These are phyloP conservation scores for Euplagia quadripunctaria DNA, from an alignment of 2,888 invertebrate species.

Conservation along the genomic window DNA sequence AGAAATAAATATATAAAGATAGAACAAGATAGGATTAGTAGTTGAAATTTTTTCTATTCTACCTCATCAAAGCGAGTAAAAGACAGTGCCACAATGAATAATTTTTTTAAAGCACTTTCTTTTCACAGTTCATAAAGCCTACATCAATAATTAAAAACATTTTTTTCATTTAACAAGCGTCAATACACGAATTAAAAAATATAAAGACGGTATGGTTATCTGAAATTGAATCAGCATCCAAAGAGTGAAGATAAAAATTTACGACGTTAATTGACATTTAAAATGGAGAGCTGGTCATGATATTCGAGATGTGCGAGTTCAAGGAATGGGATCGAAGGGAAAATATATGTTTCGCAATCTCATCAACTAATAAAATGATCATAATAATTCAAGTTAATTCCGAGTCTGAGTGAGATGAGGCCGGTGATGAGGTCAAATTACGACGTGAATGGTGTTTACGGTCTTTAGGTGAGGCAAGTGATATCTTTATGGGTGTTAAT, in stretches of 20 bases:
- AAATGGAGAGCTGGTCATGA: slow-evolving; percentile 55
- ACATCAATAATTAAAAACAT: slow-evolving; percentile 52
- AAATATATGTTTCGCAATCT: slow-evolving; percentile 34
- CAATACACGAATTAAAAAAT: slow-evolving; percentile 56
- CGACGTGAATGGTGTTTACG: slow-evolving; percentile 8
- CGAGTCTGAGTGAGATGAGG: slow-evolving; percentile 3
- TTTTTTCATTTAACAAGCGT: slow-evolving; percentile 49
- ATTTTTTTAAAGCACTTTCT: slow-evolving; percentile 31
- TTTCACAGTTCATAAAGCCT: slow-evolving; percentile 48
- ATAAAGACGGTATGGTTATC: slow-evolving; percentile 60
- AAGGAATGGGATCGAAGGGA: slow-evolving; percentile 35
- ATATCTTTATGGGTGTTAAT: neutral
- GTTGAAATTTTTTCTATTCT: no score
- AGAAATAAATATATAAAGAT: no score
- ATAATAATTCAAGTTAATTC: slow-evolving; percentile 5
- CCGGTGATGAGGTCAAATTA: slow-evolving; percentile 16
- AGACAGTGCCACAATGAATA: neutral
- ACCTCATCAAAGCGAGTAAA: no score
- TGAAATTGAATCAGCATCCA: slow-evolving; percentile 61
- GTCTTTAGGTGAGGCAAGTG: slow-evolving; percentile 2
- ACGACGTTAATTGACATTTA: slow-evolving; percentile 71
- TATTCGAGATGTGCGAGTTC: slow-evolving; percentile 36
- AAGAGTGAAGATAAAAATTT: slow-evolving; percentile 61
- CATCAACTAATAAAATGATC: slow-evolving; percentile 12
- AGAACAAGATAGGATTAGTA: no score